Conservation (phyloP, 2,888 invertebrate genomes). For the Chrysotoxum bicinctum region DNA sequence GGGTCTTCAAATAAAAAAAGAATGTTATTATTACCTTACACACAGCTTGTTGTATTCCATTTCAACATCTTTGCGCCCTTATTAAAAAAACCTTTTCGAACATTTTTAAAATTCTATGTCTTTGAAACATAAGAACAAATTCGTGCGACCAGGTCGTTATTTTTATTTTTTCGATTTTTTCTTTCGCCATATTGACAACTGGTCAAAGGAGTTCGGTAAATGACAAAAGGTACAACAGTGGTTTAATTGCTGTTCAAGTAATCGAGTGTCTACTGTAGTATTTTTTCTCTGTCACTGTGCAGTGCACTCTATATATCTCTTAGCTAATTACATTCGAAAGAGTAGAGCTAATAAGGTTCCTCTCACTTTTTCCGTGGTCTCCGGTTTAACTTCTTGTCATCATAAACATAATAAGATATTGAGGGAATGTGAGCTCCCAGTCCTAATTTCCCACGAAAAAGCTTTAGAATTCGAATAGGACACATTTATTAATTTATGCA, state of each 20-base stretch:
- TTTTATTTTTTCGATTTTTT: too few species aligned
- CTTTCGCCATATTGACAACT: too few species aligned
- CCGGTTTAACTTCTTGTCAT: neutral
- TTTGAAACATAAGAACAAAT: too few species aligned
- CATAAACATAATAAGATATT: neutral
- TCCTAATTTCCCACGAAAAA: neutral
- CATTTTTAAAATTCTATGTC: too few species aligned
- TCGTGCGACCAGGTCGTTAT: too few species aligned
- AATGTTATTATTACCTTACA: too few species aligned
- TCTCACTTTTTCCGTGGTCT: constrained; percentile 9
- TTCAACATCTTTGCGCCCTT: too few species aligned
- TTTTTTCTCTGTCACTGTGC: neutral
- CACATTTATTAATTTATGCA: neutral
- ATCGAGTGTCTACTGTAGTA: neutral
- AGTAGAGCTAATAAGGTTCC: neutral
- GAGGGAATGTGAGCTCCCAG: neutral
- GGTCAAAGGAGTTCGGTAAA: neutral
- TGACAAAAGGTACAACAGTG: too few species aligned
- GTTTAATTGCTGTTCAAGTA: neutral
- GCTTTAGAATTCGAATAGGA: neutral
- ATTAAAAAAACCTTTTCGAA: too few species aligned
- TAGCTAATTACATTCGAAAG: neutral
- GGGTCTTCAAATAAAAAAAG: too few species aligned
- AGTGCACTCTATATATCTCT: neutral
- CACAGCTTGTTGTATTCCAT: too few species aligned